Percentiles rank a stretch among this genome's conserved stretches.
Evolutionary conservation across 2,888 invertebrate species (phyloP).

Genomic region (Platyscelio sp.): DNA sequence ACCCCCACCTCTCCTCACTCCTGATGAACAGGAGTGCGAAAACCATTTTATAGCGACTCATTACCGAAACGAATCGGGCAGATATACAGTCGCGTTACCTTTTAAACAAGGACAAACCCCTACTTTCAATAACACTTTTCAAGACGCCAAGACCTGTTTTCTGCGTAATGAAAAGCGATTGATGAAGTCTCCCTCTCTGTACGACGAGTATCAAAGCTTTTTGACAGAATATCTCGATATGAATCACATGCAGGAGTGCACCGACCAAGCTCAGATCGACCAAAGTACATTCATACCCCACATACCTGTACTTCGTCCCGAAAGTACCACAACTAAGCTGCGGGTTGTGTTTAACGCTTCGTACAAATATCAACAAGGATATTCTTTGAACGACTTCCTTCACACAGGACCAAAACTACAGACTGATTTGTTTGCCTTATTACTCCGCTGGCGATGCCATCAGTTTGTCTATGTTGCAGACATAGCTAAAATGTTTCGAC

Average conservation of each 20-base stretch:
- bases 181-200: neutral
- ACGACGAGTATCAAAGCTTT: neutral
- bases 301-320: neutral
- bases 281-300: neutral
- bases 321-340: neutral
- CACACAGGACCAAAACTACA: neutral
- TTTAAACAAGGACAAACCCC: neutral
- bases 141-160: neutral
- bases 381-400: neutral
- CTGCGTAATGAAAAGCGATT: neutral
- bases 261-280: too few species aligned
- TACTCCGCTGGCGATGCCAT: neutral
- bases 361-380: neutral
- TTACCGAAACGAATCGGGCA: neutral
- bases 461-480: neutral
- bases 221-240: neutral
- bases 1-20: neutral
- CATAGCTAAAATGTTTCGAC: too few species aligned
- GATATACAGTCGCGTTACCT: neutral
- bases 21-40: neutral
- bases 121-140: neutral
- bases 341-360: constrained; percentile 4
- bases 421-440: neutral
- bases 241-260: neutral
- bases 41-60: neutral